Percentiles rank a stretch among this genome's conserved stretches.
Evolutionary conservation across 2,113 vertebrate genomes (phyloP).

Genomic region (Falcunculus frontatus): DNA sequence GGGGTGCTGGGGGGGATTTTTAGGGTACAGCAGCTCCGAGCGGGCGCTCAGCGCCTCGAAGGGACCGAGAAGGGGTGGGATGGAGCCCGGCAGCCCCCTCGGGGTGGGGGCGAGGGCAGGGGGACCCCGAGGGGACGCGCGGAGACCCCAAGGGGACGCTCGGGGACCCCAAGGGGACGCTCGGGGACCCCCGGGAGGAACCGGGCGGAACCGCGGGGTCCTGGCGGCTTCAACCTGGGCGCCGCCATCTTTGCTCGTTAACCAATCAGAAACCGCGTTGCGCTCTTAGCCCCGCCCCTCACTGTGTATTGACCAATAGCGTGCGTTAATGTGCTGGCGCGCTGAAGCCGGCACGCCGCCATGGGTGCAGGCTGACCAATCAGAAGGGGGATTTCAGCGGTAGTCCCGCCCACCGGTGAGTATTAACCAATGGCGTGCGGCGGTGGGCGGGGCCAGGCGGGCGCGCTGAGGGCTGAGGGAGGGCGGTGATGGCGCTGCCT

Average conservation of each 20-base stretch:
- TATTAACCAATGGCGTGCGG: neutral
- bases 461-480: neutral
- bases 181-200: neutral
- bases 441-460: neutral
- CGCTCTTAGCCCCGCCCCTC: accelerated
- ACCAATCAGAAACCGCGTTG: accelerated
- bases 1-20: neutral
- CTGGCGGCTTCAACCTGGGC: neutral
- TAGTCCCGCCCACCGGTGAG: accelerated
- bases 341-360: too few relatives aligned
- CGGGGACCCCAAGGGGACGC: too few relatives aligned
- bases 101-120: neutral
- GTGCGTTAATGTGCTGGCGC: accelerated
- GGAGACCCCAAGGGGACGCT: too few relatives aligned
- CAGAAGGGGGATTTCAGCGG: accelerated
- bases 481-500: too few relatives aligned
- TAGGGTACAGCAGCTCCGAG: neutral
- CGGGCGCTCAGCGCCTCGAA: neutral
- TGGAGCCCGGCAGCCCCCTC: too few relatives aligned
- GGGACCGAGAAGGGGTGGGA: neutral
- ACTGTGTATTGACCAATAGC: accelerated
- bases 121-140: neutral
- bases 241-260: accelerated
- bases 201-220: too few relatives aligned
- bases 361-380: accelerated